Evolutionary conservation across 2,888 invertebrate genomes (phyloP).

Genomic region (Heliconius ethilla): DNA sequence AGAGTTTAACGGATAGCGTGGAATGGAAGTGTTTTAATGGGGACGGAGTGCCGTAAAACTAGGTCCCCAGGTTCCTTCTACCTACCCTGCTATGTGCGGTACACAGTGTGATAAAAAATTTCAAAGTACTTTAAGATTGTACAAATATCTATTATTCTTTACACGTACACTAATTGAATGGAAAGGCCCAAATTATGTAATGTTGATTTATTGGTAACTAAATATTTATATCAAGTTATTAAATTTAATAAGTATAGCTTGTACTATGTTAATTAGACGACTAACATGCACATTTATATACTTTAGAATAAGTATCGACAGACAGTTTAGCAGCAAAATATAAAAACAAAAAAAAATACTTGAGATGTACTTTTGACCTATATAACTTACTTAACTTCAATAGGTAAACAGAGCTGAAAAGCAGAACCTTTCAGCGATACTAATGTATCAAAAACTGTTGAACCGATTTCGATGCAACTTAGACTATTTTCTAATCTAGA

Average conservation of each 20-base stretch:
- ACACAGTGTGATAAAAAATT: too few species aligned
- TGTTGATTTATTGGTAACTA: not conserved
- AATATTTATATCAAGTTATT: not conserved
- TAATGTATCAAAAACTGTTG: too few species aligned
- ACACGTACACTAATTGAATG: too few species aligned
- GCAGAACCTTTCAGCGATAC: too few species aligned
- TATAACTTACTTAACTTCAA: too few species aligned
- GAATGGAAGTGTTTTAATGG: not conserved
- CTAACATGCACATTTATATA: not conserved
- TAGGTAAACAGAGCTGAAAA: too few species aligned
- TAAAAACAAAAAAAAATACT: too few species aligned
- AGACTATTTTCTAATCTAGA: too few species aligned
- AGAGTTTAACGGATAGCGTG: not conserved
- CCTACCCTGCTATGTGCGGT: not conserved
- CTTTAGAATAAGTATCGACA: too few species aligned
- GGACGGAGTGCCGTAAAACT: not conserved
- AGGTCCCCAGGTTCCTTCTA: not conserved
- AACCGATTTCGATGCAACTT: too few species aligned
- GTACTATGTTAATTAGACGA: not conserved
- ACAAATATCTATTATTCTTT: not conserved
- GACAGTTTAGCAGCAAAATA: too few species aligned
- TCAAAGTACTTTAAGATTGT: not conserved
- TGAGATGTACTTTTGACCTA: too few species aligned
- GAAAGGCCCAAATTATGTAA: not conserved
- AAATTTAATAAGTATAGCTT: not conserved